Base-by-base conservation (phyloP, 1,140 invertebrate genomes). In the Nebria ingens region DNA sequence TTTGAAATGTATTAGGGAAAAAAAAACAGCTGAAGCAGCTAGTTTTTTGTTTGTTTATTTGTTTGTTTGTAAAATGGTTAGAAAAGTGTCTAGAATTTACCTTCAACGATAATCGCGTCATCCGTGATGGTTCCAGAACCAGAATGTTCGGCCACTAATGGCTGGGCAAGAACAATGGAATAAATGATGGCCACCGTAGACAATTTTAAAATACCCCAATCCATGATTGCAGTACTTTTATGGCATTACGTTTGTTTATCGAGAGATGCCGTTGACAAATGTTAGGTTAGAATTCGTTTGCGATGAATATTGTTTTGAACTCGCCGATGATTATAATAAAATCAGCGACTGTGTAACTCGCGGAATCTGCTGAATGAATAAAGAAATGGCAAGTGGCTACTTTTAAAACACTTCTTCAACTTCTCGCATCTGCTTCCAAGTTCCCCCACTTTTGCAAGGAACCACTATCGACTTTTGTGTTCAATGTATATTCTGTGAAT, bases 321-420 rank as follows among this genome's bases (percentile, higher is more conserved):
- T 34, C 25, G 25, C n/a, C 25, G 6, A 45, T 45, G 4, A 34
- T n/a, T 34, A n/a, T n/a, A 34, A n/a, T 9, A 34, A 34, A 34
- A 34, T n/a, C 25, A 34, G 25, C 6, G 25, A n/a, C 25, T n/a
- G 25, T 9, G 25, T 6, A 9, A 34, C 6, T n/a, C 25, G n/a
- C n/a, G n/a, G n/a, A n/a, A n/a, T n/a, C 25, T 34, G n/a, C 25
- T 9, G 25, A 45, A 45, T 11, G 6, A 17, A 4, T 45, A 17
- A 45, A 45, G 40, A 45, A 45, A 45, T 45, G 40, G 40, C 40
- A 45, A 45, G 40, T 45, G 40, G 15, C 40, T 45, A 12, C 9
- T 17, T 45, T 45, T 45, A 45, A 45, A 45, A 12, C 15, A 17
- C 40, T 45, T 17, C 9, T 12, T 17, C 40, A 17, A 17, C 40